Conservation (phyloP, 2,888 invertebrate genomes). For the Perizoma flavofasciatum region DNA sequence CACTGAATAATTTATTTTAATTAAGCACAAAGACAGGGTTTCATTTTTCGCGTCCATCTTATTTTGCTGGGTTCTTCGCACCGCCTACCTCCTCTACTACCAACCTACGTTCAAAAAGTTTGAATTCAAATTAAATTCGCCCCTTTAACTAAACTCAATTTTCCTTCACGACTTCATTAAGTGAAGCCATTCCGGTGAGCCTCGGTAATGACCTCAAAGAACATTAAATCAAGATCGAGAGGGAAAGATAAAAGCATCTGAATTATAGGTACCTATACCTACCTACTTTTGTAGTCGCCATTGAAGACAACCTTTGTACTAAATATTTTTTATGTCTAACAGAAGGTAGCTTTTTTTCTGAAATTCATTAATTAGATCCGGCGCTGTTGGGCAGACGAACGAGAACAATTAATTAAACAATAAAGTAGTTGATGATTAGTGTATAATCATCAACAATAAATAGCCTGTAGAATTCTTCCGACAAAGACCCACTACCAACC, state of each 20-base stretch:
- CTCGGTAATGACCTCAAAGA: conserved; percentile 80
- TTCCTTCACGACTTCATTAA: conserved; percentile 82
- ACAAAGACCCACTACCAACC: no score
- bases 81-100: conserved; percentile 64
- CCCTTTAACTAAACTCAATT: conserved; percentile 82
- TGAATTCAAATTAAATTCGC: conserved; percentile 82
- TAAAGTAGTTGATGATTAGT: neutral
- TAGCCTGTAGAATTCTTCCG: no score
- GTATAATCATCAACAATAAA: no score
- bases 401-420: neutral
- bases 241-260: conserved; percentile 75
- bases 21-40: conserved; percentile 69
- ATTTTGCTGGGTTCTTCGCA: conserved; percentile 68
- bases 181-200: conserved; percentile 79
- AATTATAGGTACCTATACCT: conserved; percentile 70
- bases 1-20: conserved; percentile 77
- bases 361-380: conserved; percentile 52
- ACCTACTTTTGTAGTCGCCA: conserved; percentile 71
- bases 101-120: conserved; percentile 79
- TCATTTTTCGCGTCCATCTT: conserved; percentile 72
- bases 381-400: conserved; percentile 18
- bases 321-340: conserved; percentile 50
- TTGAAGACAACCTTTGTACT: conserved; percentile 61
- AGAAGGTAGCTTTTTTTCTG: conserved; percentile 42
- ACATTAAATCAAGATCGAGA: conserved; percentile 81